Evolutionary conservation across 2,888 invertebrate species (phyloP).

Genomic region (Polia nebulosa): DNA sequence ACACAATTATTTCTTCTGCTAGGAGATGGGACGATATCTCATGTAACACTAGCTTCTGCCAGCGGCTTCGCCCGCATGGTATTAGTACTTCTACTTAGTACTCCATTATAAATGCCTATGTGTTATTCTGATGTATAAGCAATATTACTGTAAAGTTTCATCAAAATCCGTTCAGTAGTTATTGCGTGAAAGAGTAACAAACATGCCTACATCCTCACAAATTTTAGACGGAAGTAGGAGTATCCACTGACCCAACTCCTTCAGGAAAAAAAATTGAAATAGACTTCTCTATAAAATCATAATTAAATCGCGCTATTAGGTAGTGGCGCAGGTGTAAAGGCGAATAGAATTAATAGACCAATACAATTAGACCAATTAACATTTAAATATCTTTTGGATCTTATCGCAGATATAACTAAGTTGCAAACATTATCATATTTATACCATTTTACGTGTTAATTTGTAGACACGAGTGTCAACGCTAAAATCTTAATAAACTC

Average conservation of each 20-base stretch:
- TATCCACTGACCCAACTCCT: background rate
- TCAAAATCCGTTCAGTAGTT: too few relatives aligned
- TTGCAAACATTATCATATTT: constrained; percentile 55
- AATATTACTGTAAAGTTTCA: too few relatives aligned
- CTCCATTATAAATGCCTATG: too few relatives aligned
- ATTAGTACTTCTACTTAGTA: too few relatives aligned
- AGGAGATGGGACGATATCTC: background rate
- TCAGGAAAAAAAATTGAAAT: background rate
- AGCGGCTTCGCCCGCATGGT: too few relatives aligned
- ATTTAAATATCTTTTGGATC: constrained; percentile 53
- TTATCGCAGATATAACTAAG: constrained; percentile 34
- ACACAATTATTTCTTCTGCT: background rate
- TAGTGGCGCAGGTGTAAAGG: constrained; percentile 31
- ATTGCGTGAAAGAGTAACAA: too few relatives aligned
- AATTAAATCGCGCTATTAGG: constrained; percentile 12
- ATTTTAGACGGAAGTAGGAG: too few relatives aligned
- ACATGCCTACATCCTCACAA: too few relatives aligned
- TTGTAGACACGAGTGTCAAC: constrained; percentile 46
- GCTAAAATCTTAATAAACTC: constrained; percentile 37
- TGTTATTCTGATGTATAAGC: too few relatives aligned
- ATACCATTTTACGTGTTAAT: constrained; percentile 46
- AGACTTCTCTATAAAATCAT: background rate
- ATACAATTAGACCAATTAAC: constrained; percentile 54
- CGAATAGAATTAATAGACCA: constrained; percentile 36
- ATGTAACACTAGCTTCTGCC: too few relatives aligned